phyloP scores from a whole-genome alignment of 2,888 invertebrate genomes.

The Hypselothyrea guttata region DNA sequence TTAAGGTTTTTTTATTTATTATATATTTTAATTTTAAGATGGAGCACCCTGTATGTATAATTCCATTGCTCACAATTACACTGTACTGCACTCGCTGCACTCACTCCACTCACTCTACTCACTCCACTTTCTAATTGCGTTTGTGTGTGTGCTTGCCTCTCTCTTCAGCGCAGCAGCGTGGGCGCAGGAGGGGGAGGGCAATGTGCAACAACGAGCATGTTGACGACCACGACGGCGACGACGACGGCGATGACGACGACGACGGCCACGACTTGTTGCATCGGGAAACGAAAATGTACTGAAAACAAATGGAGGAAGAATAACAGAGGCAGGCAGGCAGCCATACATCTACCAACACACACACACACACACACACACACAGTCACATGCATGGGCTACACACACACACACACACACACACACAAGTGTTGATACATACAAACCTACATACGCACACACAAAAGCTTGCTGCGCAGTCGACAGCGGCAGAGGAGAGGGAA shows the following conservation, averaged over 20 bases:
- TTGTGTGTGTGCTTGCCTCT: conserved; percentile 30
- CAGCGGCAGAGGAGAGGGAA: conserved; percentile 13
- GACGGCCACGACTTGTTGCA: conserved; percentile 71
- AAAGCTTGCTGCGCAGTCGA: conserved; percentile 37
- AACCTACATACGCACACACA: conserved; percentile 6
- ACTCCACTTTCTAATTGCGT: conserved; percentile 64
- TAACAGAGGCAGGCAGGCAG: conserved; percentile 31
- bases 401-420: background rate
- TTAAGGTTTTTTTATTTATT: too few relatives aligned
- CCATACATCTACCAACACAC: conserved; percentile 6
- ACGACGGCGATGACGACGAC: conserved; percentile 17
- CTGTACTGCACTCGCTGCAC: conserved; percentile 37
- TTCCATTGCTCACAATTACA: conserved; percentile 6
- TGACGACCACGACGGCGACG: conserved; percentile 21
- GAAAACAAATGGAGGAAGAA: conserved; percentile 70
- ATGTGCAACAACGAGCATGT: conserved; percentile 7
- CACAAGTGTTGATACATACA: background rate
- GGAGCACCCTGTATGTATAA: conserved; percentile 4
- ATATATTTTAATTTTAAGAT: conserved; percentile 17
- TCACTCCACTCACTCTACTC: too few relatives aligned
- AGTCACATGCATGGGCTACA: conserved; percentile 7
- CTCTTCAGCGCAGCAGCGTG: conserved; percentile 19
- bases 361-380: background rate
- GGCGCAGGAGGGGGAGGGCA: conserved; percentile 36
- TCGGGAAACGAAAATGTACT: conserved; percentile 60